Evolutionary conservation across 1,140 invertebrate genomes (phyloP), one percentile per base, ranked within the genome.

Genomic region (Lasioglossum albipes): DNA sequence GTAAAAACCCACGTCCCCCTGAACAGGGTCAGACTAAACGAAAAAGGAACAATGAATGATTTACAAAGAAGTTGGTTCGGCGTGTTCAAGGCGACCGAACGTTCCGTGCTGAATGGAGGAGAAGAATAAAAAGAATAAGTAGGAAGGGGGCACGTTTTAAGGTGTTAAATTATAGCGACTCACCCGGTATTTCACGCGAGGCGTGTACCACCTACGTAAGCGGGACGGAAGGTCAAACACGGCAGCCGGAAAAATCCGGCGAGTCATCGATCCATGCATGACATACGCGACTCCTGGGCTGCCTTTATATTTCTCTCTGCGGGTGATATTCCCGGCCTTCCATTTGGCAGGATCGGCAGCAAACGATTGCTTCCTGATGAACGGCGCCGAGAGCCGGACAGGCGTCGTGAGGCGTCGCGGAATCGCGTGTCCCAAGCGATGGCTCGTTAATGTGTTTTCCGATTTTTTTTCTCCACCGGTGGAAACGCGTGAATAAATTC

Each of bases 361-460:
- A 10, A 52, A 49, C 59, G 72, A 75, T 75, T 75, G 45, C 72
- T 75, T 75, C 72, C 72, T 75, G 72, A 75, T 75, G 72, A 65
- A 64, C 69, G 72, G 52, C 67, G 22, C 36, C 13, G 45, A 31
- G 52, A 13, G n/a, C 36, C 65, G 12, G 27, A 59, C 52, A 70
- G 27, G 27, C 18, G 68, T 49, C 59, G 42, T 16, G 52, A 61
- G 66, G 66, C 66, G 66, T 45, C 66, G 42, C 66, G 66, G 45
- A 67, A 49, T 68, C 66, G 66, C 66, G 66, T 68, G 66, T 49
- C 42, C 42, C 7, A 12, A 12, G n/a, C 10, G 66, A 68, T 22
- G 45, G 18, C 42, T 52, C 66, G 66, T 68, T 68, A 68, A 68
- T 54, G 52, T 16, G 52, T 54, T 54, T 54, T 16, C 52, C 52